Conservation (phyloP, 2,888 invertebrate species). For the Rhingia rostrata region DNA sequence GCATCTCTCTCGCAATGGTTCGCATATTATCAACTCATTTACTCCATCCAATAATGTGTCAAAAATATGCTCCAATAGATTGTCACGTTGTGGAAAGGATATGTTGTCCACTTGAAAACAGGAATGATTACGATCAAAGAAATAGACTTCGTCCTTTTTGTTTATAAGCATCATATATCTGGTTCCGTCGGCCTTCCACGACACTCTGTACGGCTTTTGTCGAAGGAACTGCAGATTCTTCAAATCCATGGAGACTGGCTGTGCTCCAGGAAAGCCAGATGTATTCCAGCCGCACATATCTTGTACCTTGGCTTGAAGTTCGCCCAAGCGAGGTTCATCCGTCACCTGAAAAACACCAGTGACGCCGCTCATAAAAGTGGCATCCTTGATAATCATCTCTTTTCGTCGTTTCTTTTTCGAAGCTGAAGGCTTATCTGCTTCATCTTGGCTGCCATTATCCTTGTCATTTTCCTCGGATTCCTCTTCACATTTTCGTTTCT, state of each 20-base stretch:
- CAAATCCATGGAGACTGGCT: constrained; percentile 98
- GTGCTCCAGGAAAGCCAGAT: constrained; percentile 96
- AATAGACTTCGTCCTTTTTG: constrained; percentile 92
- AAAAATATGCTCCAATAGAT: constrained; percentile 87
- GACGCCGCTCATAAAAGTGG: constrained; percentile 94
- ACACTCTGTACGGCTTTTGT: constrained; percentile 95
- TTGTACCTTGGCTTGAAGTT: constrained; percentile 90
- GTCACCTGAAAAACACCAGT: constrained; percentile 89
- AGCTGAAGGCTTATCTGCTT: constrained; percentile 56
- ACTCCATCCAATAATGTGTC: constrained; percentile 97
- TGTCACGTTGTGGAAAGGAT: constrained; percentile 90
- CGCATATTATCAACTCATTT: constrained; percentile 80
- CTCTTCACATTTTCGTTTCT: constrained; percentile 77
- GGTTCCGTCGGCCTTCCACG: constrained; percentile 99
- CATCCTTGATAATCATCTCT: constrained; percentile 86
- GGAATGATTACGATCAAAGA: constrained; percentile 97
- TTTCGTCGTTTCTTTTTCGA: constrained; percentile 83
- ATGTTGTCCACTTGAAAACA: constrained; percentile 93
- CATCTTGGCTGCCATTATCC: constrained; percentile 44
- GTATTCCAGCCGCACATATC: constrained; percentile 91
- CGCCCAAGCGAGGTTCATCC: constrained; percentile 85
- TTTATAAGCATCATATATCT: constrained; percentile 98
- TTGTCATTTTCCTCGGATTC: constrained; percentile 58
- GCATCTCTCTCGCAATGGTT: neutral
- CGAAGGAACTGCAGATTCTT: constrained; percentile 90